These are phyloP conservation scores for Microcebus tavaratra DNA, from an alignment of 2,113 vertebrate genomes.

Conservation along the genomic window DNA sequence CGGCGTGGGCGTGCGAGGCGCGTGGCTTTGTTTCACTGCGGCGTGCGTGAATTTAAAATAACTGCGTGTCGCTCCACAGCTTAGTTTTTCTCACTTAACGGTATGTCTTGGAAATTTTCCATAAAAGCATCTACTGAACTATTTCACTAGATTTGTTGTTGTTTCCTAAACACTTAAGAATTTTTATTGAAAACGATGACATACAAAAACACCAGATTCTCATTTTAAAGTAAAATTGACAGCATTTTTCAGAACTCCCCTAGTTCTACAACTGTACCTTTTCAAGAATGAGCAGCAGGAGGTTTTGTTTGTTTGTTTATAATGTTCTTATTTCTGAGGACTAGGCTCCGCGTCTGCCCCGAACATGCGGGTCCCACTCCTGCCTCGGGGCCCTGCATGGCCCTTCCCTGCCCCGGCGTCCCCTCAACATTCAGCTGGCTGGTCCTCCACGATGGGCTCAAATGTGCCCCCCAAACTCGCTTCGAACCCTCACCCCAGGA, in stretches of 20 bases:
- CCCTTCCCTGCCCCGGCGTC: fast-evolving
- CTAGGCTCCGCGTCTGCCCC: fast-evolving
- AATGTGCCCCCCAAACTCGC: neutral
- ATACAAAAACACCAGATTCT: conserved; percentile 69
- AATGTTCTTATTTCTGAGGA: neutral
- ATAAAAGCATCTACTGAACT: neutral
- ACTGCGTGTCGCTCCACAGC: neutral
- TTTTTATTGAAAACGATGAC: conserved; percentile 78
- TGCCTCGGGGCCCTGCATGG: neutral
- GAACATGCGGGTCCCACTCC: fast-evolving
- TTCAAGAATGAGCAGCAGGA: neutral
- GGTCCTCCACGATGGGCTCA: fast-evolving
- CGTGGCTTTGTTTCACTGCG: fast-evolving
- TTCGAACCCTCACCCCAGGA: neutral
- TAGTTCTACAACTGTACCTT: neutral
- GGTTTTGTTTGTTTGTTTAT: neutral
- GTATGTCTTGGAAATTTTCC: conserved; percentile 3
- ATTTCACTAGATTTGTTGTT: neutral
- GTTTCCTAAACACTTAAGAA: conserved; percentile 49
- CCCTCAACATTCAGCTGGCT: neutral
- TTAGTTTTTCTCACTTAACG: neutral
- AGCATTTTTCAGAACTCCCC: neutral
- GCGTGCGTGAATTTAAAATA: neutral
- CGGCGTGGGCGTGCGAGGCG: fast-evolving
- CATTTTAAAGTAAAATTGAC: conserved; percentile 63